phyloP scores from a whole-genome alignment of 1,140 invertebrate genomes.

The Pseudomyrmex sp. region DNA sequence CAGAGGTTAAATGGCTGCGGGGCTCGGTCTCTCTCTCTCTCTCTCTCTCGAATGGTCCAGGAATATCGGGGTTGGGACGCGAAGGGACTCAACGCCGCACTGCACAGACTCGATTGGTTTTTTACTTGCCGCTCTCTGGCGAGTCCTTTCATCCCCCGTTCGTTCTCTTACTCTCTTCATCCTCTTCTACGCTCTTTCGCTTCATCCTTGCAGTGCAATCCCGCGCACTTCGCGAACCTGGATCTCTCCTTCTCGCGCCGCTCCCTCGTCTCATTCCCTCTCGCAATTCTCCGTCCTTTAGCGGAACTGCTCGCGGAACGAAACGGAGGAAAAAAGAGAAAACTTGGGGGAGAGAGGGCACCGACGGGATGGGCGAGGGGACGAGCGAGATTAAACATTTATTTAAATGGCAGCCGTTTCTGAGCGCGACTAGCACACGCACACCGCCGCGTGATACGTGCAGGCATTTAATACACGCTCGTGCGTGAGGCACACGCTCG shows the following conservation, averaged over 20 bases:
- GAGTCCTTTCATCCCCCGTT: constrained; percentile 64
- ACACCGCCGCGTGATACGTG: constrained; percentile 56
- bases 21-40: constrained; percentile 71
- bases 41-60: constrained; percentile 59
- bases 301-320: constrained; percentile 34
- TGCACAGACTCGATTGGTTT: constrained; percentile 85
- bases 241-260: constrained; percentile 42
- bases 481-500: constrained; percentile 20
- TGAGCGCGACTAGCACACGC: constrained; percentile 71
- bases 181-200: constrained; percentile 24
- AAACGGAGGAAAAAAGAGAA: constrained; percentile 64
- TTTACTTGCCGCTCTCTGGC: constrained; percentile 78
- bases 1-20: constrained; percentile 85
- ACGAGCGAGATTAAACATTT: constrained; percentile 84
- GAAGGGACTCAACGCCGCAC: constrained; percentile 61
- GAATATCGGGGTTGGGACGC: constrained; percentile 43
- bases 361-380: constrained; percentile 26
- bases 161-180: constrained; percentile 32
- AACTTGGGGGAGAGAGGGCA: constrained; percentile 52
- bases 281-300: constrained; percentile 47
- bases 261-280: constrained; percentile 31
- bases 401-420: constrained; percentile 83
- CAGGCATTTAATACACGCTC: constrained; percentile 69
- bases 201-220: constrained; percentile 10
- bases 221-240: constrained; percentile 17